Conservation (phyloP, 2,888 invertebrate genomes). For the Seladonia tumulorum region DNA sequence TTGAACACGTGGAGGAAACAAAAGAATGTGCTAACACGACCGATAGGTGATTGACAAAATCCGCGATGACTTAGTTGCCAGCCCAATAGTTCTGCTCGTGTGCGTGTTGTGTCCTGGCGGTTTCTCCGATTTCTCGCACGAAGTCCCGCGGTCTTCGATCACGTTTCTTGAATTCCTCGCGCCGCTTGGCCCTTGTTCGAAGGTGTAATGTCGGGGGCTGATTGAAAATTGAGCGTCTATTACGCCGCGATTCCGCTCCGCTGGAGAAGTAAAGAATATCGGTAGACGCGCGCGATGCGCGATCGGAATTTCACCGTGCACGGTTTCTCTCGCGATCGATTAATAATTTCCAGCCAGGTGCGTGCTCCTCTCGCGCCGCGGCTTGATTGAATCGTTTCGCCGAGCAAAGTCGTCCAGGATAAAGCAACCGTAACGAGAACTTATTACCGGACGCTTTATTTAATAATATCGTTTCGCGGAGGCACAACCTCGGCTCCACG, state of each 20-base stretch:
- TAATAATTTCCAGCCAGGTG: not conserved
- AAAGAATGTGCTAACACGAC: too few species aligned
- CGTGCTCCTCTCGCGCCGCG: not conserved
- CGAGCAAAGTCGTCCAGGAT: not conserved
- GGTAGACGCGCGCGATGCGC: not conserved
- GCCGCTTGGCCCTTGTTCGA: not conserved
- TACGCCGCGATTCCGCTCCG: conserved; percentile 16
- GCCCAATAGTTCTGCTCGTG: too few species aligned
- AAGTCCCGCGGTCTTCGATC: not conserved
- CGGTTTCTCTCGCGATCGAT: conserved; percentile 26
- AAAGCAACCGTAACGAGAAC: conserved; percentile 1
- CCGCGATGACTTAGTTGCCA: too few species aligned
- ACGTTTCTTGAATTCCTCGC: not conserved
- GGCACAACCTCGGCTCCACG: too few species aligned
- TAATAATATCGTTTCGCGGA: not conserved
- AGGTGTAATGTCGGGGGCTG: not conserved
- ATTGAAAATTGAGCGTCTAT: conserved; percentile 21
- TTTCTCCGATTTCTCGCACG: not conserved
- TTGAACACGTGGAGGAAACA: too few species aligned
- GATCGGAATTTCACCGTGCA: conserved; percentile 20
- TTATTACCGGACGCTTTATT: conserved; percentile 8
- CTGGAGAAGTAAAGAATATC: not conserved
- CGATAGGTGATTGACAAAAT: too few species aligned
- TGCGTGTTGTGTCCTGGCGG: not conserved
- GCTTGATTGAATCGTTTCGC: not conserved